A percentile compares a stretch with the other conserved stretches of the same genome.
These are phyloP conservation scores for Spinus pinus DNA, from an alignment of 2,797 vertebrate genomes.

Conservation along the genomic window DNA sequence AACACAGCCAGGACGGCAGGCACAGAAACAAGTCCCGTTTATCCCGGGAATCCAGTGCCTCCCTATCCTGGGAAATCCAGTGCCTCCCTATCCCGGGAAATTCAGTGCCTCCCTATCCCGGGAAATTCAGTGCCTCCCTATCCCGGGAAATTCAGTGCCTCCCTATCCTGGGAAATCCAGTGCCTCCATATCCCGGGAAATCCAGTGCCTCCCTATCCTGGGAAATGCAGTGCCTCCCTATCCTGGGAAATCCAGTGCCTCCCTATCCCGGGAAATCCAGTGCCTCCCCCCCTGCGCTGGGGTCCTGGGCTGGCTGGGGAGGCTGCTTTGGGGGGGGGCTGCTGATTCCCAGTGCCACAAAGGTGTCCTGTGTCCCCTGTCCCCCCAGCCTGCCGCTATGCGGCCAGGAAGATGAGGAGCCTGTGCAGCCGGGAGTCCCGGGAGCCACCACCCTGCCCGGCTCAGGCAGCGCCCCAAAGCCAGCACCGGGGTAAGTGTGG, in stretches of 20 bases:
- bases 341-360: background rate
- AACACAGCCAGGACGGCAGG: background rate
- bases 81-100: too few species aligned
- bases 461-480: background rate
- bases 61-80: background rate
- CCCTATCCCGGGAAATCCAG: too few species aligned
- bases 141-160: too few species aligned
- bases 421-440: background rate
- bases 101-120: too few species aligned
- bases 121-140: background rate
- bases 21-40: background rate
- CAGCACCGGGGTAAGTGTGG: accelerated
- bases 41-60: too few species aligned
- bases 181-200: too few species aligned
- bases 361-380: background rate
- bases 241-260: background rate
- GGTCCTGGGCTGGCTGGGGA: background rate
- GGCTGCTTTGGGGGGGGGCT: accelerated
- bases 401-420: background rate
- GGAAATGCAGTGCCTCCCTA: too few species aligned
- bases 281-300: too few species aligned
- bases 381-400: conserved; percentile 8
- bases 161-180: background rate
- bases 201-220: background rate
- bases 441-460: background rate